Evolutionary conservation across 2,113 vertebrate species (phyloP).

Genomic region (Semnornis frantzii): DNA sequence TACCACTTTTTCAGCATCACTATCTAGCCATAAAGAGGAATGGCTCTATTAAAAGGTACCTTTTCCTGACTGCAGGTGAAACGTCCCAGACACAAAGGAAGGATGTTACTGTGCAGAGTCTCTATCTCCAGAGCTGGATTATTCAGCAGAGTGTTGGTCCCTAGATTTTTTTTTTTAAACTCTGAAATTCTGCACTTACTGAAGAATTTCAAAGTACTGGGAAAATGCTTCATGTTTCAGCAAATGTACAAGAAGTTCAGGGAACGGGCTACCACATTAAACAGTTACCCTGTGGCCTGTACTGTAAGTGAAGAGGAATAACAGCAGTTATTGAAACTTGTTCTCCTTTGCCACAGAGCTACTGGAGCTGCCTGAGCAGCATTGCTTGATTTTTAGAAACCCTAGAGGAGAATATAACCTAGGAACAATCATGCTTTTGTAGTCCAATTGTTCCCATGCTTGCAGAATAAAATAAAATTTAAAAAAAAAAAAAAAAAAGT

Average conservation of each 20-base stretch:
- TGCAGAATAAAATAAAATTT: background rate
- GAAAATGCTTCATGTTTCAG: constrained; percentile 9
- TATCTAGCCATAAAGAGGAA: background rate
- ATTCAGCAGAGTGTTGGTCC: background rate
- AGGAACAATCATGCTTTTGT: constrained; percentile 42
- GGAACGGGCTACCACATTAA: constrained; percentile 22
- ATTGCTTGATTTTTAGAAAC: constrained; percentile 59
- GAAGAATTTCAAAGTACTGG: constrained; percentile 7
- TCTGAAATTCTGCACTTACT: background rate
- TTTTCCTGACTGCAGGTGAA: constrained; percentile 6
- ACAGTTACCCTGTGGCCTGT: constrained; percentile 9
- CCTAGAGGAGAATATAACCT: constrained; percentile 61
- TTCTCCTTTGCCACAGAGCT: constrained; percentile 47
- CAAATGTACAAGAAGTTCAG: constrained; percentile 16
- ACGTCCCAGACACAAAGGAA: background rate
- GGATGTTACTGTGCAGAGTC: background rate
- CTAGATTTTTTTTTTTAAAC: background rate
- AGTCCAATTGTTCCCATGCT: constrained; percentile 4
- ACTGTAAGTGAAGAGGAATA: constrained; percentile 26
- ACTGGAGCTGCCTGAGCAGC: constrained; percentile 17
- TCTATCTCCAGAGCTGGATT: background rate
- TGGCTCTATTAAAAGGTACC: background rate
- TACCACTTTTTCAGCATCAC: background rate
- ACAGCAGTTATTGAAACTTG: constrained; percentile 27
- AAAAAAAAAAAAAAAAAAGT: background rate